A percentile compares a stretch with the other conserved stretches of the same genome.
Conservation (phyloP, 2,888 invertebrate genomes). For the Notodonta ziczac region DNA sequence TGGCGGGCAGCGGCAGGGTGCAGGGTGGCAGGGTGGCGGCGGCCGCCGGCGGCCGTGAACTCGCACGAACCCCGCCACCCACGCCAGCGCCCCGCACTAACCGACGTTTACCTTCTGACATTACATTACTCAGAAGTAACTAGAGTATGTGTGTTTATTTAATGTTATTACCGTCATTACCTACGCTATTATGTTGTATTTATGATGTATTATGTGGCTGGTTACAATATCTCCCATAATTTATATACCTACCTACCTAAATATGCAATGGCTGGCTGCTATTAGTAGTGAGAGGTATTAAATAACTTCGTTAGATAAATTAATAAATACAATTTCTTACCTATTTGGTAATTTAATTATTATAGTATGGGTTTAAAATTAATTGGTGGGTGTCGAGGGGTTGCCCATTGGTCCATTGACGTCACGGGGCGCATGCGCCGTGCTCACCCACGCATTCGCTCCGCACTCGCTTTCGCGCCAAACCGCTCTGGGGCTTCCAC, state of each 20-base stretch:
- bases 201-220: too few species aligned
- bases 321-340: too few species aligned
- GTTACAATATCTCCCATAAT: too few species aligned
- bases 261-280: too few species aligned
- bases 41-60: slow-evolving; percentile 71
- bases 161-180: too few species aligned
- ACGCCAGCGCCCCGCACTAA: slow-evolving; percentile 38
- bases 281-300: too few species aligned
- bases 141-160: slow-evolving; percentile 11
- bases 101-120: slow-evolving; percentile 38
- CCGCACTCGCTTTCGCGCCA: slow-evolving; percentile 73
- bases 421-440: slow-evolving; percentile 75
- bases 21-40: slow-evolving; percentile 35
- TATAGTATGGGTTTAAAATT: neutral
- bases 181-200: too few species aligned
- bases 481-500: slow-evolving; percentile 68
- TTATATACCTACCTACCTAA: too few species aligned
- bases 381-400: slow-evolving; percentile 47
- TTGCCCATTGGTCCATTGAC: slow-evolving; percentile 60
- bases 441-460: slow-evolving; percentile 56
- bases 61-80: slow-evolving; percentile 65
- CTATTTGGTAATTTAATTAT: too few species aligned
- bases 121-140: slow-evolving; percentile 23
- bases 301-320: too few species aligned
- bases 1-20: slow-evolving; percentile 40